Percentiles rank a stretch among this genome's conserved stretches.
These are phyloP conservation scores for Siniperca obscura DNA, from an alignment of 2,797 vertebrate species.

Conservation along the genomic window DNA sequence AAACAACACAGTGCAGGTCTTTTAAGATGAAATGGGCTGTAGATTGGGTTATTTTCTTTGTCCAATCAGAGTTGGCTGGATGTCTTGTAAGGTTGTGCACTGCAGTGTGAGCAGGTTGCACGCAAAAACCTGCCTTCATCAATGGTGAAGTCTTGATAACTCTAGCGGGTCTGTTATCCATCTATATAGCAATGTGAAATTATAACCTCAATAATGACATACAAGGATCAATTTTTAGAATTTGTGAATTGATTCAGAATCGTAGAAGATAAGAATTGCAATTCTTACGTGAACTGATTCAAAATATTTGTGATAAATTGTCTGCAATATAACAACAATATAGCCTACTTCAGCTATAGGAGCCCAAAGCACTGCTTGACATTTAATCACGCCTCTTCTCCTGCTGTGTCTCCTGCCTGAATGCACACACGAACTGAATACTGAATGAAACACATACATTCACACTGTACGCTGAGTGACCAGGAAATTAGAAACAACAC, in stretches of 20 bases:
- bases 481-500: conserved; percentile 38
- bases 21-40: neutral
- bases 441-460: neutral
- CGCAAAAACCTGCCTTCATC: neutral
- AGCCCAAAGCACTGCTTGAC: neutral
- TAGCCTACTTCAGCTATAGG: neutral
- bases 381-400: conserved; percentile 13
- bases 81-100: neutral
- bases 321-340: neutral
- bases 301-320: no score
- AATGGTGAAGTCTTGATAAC: neutral
- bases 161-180: neutral
- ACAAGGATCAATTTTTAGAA: neutral
- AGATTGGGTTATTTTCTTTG: neutral
- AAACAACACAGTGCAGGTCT: neutral
- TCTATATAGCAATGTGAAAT: neutral
- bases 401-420: conserved; percentile 8
- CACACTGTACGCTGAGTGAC: neutral
- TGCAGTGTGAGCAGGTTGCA: neutral
- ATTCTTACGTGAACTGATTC: neutral
- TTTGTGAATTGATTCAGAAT: neutral
- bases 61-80: neutral
- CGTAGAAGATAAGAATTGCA: neutral
- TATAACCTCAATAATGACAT: neutral
- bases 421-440: conserved; percentile 5